Percentiles rank a stretch among this genome's conserved stretches.
These are phyloP conservation scores for Halocynthia aurantium DNA, from an alignment of 23 tunicate species.

Conservation along the genomic window DNA sequence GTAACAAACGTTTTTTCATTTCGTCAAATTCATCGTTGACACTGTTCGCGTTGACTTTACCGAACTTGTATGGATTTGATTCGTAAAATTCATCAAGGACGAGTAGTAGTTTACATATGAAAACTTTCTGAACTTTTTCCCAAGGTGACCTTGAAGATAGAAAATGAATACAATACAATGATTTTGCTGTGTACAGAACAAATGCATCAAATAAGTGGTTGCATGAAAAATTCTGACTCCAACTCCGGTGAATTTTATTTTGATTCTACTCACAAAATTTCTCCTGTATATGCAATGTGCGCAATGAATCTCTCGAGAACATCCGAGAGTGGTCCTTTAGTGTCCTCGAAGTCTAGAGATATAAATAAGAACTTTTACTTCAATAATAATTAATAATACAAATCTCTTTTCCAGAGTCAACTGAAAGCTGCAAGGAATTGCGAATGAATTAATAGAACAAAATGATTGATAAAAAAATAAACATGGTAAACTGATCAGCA, in stretches of 20 bases:
- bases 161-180: neutral
- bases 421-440: too few relatives aligned
- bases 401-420: too few relatives aligned
- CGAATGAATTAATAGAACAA: too few relatives aligned
- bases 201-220: neutral
- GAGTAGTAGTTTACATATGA: conserved; percentile 39
- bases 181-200: too few relatives aligned
- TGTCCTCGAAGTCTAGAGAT: conserved; percentile 14
- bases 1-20: conserved; percentile 63
- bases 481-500: too few relatives aligned
- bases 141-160: conserved; percentile 34
- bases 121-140: conserved; percentile 65
- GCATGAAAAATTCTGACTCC: neutral
- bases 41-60: conserved; percentile 57
- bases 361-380: neutral
- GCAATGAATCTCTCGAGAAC: conserved; percentile 45
- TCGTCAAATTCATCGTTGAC: conserved; percentile 75
- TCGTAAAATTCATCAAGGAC: conserved; percentile 67
- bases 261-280: conserved; percentile 54
- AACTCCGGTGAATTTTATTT: too few relatives aligned
- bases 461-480: too few relatives aligned
- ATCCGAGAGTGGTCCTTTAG: conserved; percentile 14
- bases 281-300: conserved; percentile 78
- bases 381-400: neutral
- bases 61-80: conserved; percentile 35